Evolutionary conservation across 2,113 vertebrate species (phyloP).

Genomic region (Anseranas semipalmata): DNA sequence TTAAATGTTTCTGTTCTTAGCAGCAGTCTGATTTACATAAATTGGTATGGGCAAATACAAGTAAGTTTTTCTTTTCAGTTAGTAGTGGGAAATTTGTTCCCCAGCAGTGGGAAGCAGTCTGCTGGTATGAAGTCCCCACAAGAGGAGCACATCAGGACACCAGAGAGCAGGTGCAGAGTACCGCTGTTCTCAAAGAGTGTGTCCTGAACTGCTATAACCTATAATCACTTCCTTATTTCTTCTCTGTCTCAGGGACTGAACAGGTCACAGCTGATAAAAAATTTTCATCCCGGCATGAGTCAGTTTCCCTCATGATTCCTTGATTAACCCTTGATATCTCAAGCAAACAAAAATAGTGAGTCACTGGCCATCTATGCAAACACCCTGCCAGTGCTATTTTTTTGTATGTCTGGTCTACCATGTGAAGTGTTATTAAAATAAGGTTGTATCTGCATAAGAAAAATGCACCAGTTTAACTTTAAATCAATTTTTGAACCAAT

Average conservation of each 20-base stretch:
- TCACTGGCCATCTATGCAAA: not conserved
- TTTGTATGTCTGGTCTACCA: not conserved
- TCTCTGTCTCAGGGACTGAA: not conserved
- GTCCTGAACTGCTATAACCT: not conserved
- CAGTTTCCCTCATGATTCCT: not conserved
- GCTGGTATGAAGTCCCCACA: not conserved
- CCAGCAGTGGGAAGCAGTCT: not conserved
- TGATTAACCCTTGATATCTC: not conserved
- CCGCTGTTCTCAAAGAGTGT: not conserved
- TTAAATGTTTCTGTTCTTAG: not conserved
- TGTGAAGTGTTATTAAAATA: not conserved
- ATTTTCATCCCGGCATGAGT: not conserved
- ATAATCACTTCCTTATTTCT: not conserved
- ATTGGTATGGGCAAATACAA: not conserved
- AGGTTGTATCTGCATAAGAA: not conserved
- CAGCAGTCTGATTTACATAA: not conserved
- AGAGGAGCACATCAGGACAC: not conserved
- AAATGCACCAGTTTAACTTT: not conserved
- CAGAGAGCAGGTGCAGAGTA: not conserved
- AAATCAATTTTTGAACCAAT: not conserved
- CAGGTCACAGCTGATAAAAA: not conserved
- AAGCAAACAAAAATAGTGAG: not conserved
- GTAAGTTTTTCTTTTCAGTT: not conserved
- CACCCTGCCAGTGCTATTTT: not conserved
- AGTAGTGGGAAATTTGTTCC: not conserved